phyloP scores from a whole-genome alignment of 1,140 invertebrate genomes.

The Idris sp. region DNA sequence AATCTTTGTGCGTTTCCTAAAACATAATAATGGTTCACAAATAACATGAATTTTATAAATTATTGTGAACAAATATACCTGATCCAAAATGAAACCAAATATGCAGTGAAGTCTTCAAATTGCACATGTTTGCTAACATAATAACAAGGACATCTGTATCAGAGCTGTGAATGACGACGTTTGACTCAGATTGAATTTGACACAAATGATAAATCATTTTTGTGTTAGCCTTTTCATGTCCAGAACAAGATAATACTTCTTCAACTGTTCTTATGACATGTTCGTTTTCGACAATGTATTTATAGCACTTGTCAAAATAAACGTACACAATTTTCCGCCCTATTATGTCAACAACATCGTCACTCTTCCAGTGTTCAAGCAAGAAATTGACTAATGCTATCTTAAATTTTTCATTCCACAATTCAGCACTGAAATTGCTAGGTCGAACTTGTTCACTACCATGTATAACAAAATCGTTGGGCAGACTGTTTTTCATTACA shows the following conservation, averaged over 20 bases:
- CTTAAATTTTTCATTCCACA: conserved; percentile 65
- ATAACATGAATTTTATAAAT: too few relatives aligned
- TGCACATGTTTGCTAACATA: conserved; percentile 58
- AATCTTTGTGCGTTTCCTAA: conserved; percentile 13
- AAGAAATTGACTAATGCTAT: conserved; percentile 63
- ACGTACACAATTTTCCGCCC: conserved; percentile 61
- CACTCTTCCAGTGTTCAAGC: conserved; percentile 52
- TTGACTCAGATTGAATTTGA: conserved; percentile 47
- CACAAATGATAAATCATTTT: conserved; percentile 66
- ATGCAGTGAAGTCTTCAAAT: conserved; percentile 12
- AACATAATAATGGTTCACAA: too few relatives aligned
- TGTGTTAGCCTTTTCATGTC: conserved; percentile 34
- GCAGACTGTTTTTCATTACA: too few relatives aligned
- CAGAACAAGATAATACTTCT: conserved; percentile 54
- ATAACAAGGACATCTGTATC: conserved; percentile 63
- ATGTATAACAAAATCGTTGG: conserved; percentile 48
- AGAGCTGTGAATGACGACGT: conserved; percentile 50
- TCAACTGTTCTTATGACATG: conserved; percentile 49
- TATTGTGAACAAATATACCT: too few relatives aligned
- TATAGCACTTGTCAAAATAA: conserved; percentile 54
- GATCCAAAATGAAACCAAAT: conserved; percentile 27
- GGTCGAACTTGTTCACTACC: conserved; percentile 55
- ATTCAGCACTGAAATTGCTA: conserved; percentile 54
- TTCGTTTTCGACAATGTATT: conserved; percentile 41
- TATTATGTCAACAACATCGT: conserved; percentile 57